Conservation (phyloP, 1,140 invertebrate species). For the Mycetomoellerius zeteki region DNA sequence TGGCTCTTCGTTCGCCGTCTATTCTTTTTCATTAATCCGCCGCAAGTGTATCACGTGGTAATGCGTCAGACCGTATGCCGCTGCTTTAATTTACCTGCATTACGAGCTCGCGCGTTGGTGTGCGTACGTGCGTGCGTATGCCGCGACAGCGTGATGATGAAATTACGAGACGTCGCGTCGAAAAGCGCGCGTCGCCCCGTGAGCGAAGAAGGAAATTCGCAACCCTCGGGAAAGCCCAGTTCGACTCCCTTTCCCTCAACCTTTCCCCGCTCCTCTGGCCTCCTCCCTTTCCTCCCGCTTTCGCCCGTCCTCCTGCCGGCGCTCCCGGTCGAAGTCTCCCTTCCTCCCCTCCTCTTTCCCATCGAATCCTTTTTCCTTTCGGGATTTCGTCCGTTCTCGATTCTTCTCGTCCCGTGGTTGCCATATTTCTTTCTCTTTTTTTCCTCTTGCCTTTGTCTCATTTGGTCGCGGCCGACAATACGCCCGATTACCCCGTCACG, state of each 20-base stretch:
- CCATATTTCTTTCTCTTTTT: conserved; percentile 23
- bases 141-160: neutral
- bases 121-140: neutral
- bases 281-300: neutral
- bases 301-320: neutral
- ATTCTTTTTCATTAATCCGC: conserved; percentile 41
- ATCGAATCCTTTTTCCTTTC: conserved; percentile 9
- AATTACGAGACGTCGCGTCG: conserved; percentile 5
- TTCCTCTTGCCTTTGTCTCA: conserved; percentile 24
- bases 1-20: neutral
- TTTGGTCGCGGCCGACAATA: conserved; percentile 31
- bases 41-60: conserved; percentile 46
- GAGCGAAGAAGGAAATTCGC: neutral
- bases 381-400: conserved; percentile 1
- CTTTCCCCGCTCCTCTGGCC: neutral
- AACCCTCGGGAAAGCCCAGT: conserved; percentile 7
- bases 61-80: conserved; percentile 57
- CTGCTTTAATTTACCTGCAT: conserved; percentile 43
- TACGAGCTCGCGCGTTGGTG: neutral
- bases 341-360: neutral
- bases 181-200: neutral
- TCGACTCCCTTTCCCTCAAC: neutral
- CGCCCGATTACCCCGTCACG: conserved; percentile 33
- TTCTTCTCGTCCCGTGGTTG: neutral
- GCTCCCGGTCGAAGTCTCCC: conserved; percentile 19